These are phyloP conservation scores for Napeogenes inachia DNA, from an alignment of 2,888 invertebrate species.

Conservation along the genomic window DNA sequence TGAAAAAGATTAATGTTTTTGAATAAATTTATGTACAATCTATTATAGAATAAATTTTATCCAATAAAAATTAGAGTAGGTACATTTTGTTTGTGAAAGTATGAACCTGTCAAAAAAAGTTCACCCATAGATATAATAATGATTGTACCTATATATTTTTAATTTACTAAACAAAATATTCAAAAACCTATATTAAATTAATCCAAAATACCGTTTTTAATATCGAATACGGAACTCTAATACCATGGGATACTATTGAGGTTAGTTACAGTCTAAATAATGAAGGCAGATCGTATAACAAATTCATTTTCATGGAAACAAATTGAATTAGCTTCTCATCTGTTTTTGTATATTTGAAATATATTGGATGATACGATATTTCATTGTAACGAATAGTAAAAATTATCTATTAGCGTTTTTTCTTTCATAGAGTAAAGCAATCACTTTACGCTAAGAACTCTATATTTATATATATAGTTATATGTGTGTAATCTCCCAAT, in stretches of 20 bases:
- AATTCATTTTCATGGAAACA: conserved; percentile 60
- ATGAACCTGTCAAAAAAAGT: too few species aligned
- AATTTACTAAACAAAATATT: too few species aligned
- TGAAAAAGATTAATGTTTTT: too few species aligned
- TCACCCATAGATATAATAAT: too few species aligned
- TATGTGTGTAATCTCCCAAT: neutral
- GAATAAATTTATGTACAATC: too few species aligned
- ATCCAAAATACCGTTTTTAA: neutral
- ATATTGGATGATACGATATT: neutral
- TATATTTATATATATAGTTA: too few species aligned
- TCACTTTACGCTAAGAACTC: neutral
- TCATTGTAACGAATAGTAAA: too few species aligned
- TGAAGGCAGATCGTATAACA: conserved; percentile 39
- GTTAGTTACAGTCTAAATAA: conserved; percentile 1
- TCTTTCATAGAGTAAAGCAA: neutral
- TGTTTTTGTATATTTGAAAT: conserved; percentile 11
- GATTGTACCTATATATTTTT: too few species aligned
- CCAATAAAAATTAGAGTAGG: too few species aligned
- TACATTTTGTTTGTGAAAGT: too few species aligned
- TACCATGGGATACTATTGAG: conserved; percentile 3
- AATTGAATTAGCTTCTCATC: conserved; percentile 39
- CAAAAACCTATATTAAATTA: conserved; percentile 6
- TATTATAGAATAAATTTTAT: too few species aligned
- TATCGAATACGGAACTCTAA: neutral
- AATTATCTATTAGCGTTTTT: neutral